phyloP scores from a whole-genome alignment of 1,140 invertebrate species.

The Laodelphax striatellus region DNA sequence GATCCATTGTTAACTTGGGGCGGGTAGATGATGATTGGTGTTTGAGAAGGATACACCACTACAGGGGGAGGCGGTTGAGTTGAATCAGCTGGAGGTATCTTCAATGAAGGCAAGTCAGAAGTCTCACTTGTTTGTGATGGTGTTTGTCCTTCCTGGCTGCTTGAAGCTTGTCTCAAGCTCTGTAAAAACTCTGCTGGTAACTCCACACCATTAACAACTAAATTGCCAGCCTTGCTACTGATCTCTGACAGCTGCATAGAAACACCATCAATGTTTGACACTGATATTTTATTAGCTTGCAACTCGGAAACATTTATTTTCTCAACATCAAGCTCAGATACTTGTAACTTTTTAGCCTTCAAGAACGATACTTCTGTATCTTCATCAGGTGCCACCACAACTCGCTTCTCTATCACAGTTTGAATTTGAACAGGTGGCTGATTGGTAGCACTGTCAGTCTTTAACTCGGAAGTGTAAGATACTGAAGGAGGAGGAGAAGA shows the following conservation, averaged over 20 bases:
- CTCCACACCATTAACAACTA: conserved; percentile 49
- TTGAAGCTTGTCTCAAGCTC: conserved; percentile 20
- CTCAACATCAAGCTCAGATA: conserved; percentile 63
- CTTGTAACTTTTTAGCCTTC: conserved; percentile 45
- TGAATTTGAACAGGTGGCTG: conserved; percentile 8
- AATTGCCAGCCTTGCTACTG: conserved; percentile 46
- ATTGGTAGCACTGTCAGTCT: background rate
- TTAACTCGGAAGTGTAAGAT: background rate
- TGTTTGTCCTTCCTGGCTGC: conserved; percentile 12
- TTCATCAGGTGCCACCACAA: conserved; percentile 17
- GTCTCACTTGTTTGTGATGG: conserved; percentile 4
- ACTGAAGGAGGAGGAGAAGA: background rate
- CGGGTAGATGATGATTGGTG: conserved; percentile 4
- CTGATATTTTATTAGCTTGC: conserved; percentile 60
- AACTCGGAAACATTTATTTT: conserved; percentile 60
- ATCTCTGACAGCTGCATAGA: conserved; percentile 55
- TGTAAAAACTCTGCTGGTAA: conserved; percentile 33
- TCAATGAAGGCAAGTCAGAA: background rate
- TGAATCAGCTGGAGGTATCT: background rate
- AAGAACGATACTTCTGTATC: conserved; percentile 28
- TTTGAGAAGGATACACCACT: conserved; percentile 8
- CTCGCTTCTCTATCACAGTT: conserved; percentile 12
- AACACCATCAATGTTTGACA: conserved; percentile 63
- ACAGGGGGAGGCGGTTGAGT: background rate
- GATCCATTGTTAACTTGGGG: conserved; percentile 9